Evolutionary conservation across 2,113 vertebrate genomes (phyloP), one percentile per base, ranked within the genome.

Genomic region (Columba livia): DNA sequence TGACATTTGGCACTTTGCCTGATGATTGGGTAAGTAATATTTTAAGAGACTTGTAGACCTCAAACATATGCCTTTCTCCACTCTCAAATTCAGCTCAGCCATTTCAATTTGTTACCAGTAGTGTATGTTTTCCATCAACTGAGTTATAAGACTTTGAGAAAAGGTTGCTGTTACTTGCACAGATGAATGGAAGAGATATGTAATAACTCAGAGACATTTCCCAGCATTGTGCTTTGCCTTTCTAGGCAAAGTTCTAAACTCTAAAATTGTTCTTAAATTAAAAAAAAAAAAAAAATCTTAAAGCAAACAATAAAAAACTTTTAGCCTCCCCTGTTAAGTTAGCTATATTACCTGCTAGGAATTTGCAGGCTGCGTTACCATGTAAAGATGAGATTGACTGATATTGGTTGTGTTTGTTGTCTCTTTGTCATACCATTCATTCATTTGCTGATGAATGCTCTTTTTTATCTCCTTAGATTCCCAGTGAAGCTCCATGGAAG

Each of bases 401-500:
- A 34, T 54, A 36, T 36, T 21, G 11, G 47, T 54, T 70, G 18
- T 57, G 11, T 70, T 75, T 79, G 11, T 48, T 88, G 31, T 56
- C 40, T 47, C 12, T 60, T 80, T 75, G 57, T 56, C 65, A n/a
- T 34, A 11, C 32, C 11, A 21, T 15, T 71, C 24, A 26, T 56
- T 71, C n/a, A 47, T 67, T 75, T 82, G 28, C n/a, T 83, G 61
- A 71, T 75, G 51, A 53, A 69, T 17, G 2, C 9, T 79, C 47
- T 91, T 56, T 75, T 19, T 26, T 34, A 65, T 81, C 60, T 65
- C 93, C 86, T 50, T 95, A 99, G 99, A 99, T 99, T 96, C 99
- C 99, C 50, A 98, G 29, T 81, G 99, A 99, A 26, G 99, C 99
- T 36, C 99, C 99, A 0, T 99, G 99, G 99, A 99, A 98, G 56